Evolutionary conservation across 1,140 invertebrate genomes (phyloP).

Genomic region (Aethina tumida): DNA sequence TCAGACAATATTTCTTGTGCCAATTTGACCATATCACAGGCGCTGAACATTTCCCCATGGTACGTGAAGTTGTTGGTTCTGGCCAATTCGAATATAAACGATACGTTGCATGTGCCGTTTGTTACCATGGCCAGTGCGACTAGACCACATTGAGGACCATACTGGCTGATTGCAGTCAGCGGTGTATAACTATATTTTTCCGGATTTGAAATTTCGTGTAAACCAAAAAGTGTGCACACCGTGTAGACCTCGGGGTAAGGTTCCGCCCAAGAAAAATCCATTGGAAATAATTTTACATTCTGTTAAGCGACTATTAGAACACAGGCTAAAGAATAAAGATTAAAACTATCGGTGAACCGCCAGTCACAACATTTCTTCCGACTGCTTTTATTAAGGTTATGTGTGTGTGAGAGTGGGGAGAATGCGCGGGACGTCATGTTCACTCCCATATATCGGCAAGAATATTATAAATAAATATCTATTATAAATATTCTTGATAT

Average conservation of each 20-base stretch:
- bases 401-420: too few species aligned
- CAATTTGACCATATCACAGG: constrained; percentile 53
- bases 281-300: too few species aligned
- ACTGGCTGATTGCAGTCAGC: constrained; percentile 24
- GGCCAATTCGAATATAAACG: constrained; percentile 51
- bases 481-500: too few species aligned
- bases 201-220: constrained; percentile 25
- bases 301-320: too few species aligned
- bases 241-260: constrained; percentile 31
- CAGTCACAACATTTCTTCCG: too few species aligned
- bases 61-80: constrained; percentile 53
- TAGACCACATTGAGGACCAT: constrained; percentile 67
- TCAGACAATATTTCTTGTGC: constrained; percentile 43
- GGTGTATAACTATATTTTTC: constrained; percentile 21
- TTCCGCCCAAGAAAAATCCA: constrained; percentile 28
- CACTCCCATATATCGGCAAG: too few species aligned
- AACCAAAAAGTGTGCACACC: constrained; percentile 24
- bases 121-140: constrained; percentile 69
- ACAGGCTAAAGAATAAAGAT: too few species aligned
- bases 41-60: constrained; percentile 81
- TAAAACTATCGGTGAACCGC: too few species aligned
- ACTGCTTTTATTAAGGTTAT: too few species aligned
- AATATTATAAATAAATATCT: too few species aligned
- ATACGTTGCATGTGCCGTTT: constrained; percentile 44
- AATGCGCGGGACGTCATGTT: too few species aligned